Percentiles rank a stretch among this genome's conserved stretches.
These are phyloP conservation scores for Entomobrya proxima DNA, from an alignment of 2,888 invertebrate genomes.

Conservation along the genomic window DNA sequence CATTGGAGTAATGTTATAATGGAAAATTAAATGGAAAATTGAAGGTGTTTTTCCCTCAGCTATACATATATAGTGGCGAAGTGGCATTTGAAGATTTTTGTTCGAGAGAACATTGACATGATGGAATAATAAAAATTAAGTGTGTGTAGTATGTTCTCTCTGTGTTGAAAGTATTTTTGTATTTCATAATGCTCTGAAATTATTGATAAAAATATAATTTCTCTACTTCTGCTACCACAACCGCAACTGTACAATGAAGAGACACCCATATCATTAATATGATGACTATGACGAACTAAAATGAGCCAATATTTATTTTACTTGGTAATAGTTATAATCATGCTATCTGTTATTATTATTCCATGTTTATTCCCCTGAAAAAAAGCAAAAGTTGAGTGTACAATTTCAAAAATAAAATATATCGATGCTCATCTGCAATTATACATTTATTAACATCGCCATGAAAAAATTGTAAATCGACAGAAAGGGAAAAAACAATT, in stretches of 20 bases:
- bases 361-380: neutral
- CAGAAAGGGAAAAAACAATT: conserved; percentile 14
- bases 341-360: conserved; percentile 8
- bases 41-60: conserved; percentile 7
- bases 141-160: neutral
- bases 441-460: conserved; percentile 28
- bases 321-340: neutral
- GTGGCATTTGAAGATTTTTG: conserved; percentile 13
- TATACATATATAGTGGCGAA: no score
- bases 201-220: conserved; percentile 8
- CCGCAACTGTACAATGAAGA: neutral
- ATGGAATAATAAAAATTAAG: conserved; percentile 20
- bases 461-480: neutral
- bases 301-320: neutral
- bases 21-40: conserved; percentile 40
- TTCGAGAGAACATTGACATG: conserved; percentile 36
- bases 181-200: neutral
- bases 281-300: conserved; percentile 29
- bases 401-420: neutral
- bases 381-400: neutral
- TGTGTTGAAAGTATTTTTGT: neutral
- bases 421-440: neutral
- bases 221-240: neutral
- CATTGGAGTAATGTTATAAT: neutral
- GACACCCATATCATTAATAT: conserved; percentile 22